Base-by-base conservation (phyloP, 2,797 vertebrate genomes). In the Cossypha polioptera region DNA sequence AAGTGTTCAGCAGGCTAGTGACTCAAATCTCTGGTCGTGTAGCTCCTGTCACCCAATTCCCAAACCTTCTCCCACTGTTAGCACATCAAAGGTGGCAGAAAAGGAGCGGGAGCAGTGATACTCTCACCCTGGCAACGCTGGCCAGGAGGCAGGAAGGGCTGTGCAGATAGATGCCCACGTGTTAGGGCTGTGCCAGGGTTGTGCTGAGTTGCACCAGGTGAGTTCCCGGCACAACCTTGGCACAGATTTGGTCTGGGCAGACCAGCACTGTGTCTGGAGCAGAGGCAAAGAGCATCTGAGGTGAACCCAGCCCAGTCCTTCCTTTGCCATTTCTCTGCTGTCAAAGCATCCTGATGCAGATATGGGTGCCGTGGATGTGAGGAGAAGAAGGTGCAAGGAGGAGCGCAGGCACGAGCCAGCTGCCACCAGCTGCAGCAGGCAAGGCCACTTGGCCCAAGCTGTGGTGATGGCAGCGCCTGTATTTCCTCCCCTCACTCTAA, bases 321-420 rank as follows among this genome's bases (percentile, higher is more conserved):
- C 24, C 40, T 19, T 45, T 62, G 36, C 15, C 47, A 24, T 36
- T 51, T 79, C 24, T 31, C 13, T 33, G 29, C 47, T 71, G 68
- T 38, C 51, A 29, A 9, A 59, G 24, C 48, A 45, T 16, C 8
- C 43, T 2, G 5, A 12, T 17, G 6, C 2, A 3, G 50, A 40
- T 50, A 16, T 24, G 3, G 6, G 38, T 14, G 16, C 29, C 0
- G 1, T 0, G 12, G 42, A 26, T 10, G n/a, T 2, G 11, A 67
- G 40, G n/a, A 57, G 40, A 33, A 33, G n/a, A 50, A 65, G 43
- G 25, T 22, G 21, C 13, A 22, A 58, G 51, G 65, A 66, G 48
- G 55, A 57, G 26, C 0, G 0, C 6, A 7, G 55, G 38, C 0
- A 0, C 0, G 5, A 76, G 72, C 54, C 80, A 67, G 43, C 55